These are phyloP conservation scores for Hydrolagus colliei DNA, from an alignment of 2,797 vertebrate species.

Conservation along the genomic window DNA sequence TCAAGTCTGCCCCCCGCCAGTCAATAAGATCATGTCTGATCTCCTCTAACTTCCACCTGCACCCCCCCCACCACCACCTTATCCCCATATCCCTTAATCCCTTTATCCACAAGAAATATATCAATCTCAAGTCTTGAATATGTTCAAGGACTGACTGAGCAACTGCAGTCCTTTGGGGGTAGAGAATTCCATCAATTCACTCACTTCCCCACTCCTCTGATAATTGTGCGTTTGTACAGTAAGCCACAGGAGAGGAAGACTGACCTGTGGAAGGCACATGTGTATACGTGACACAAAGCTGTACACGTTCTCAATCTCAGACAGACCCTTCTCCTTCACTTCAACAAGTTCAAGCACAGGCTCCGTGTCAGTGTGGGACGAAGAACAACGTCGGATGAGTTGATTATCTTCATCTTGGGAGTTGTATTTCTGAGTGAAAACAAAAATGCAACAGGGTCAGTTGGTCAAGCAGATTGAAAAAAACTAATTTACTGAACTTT, in stretches of 20 bases:
- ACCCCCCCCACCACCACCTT: too few species aligned
- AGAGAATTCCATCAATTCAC: too few species aligned
- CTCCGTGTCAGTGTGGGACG: background rate
- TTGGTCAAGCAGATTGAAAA: too few species aligned
- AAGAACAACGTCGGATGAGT: background rate
- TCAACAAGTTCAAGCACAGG: background rate
- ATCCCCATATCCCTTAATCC: too few species aligned
- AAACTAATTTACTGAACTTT: too few species aligned
- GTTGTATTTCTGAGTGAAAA: conserved; percentile 6
- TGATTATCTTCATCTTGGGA: background rate
- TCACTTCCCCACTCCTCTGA: background rate
- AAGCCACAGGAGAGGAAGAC: background rate
- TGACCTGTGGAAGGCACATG: conserved; percentile 4
- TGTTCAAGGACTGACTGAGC: too few species aligned
- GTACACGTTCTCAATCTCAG: conserved; percentile 1
- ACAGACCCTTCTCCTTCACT: conserved; percentile 2
- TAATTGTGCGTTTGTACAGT: background rate
- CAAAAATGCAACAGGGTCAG: background rate
- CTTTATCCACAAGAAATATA: too few species aligned
- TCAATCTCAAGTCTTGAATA: too few species aligned
- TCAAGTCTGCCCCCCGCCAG: too few species aligned
- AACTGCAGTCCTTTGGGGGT: too few species aligned
- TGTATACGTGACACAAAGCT: conserved; percentile 2
- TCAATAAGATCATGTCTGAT: too few species aligned
- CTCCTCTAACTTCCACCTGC: too few species aligned